Evolutionary conservation across 1,140 invertebrate genomes (phyloP), one percentile per base, ranked within the genome.

Genomic region (Palaemon carinicauda): DNA sequence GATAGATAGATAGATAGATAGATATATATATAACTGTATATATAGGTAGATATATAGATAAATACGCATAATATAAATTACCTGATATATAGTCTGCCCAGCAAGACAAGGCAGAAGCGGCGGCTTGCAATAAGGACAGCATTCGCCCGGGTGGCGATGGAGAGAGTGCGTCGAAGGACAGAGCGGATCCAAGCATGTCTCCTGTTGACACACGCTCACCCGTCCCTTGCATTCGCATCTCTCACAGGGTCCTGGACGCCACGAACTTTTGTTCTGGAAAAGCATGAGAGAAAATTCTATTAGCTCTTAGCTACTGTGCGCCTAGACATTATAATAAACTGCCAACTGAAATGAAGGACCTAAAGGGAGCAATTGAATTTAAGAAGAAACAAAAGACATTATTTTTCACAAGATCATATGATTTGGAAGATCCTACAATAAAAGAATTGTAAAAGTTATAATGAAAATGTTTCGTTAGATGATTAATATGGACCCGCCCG

Each of bases 41-140:
- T 73, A 73, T 73, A 41, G 7, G 12, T 41, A 41, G 7, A 4
- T 41, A 41, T 41, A 41, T 41, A 41, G 7, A 4, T 41, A n/a
- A n/a, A n/a, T n/a, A n/a, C n/a, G n/a, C n/a, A n/a, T n/a, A n/a
- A n/a, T n/a, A n/a, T n/a, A n/a, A 27, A 24, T 75, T 60, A 83
- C 82, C 71, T 83, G 71, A 31, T 75, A 83, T 12, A 83, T 21
- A 17, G 69, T 17, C n/a, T 74, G 71, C 21, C 82, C 82, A 24
- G 82, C 82, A 14, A 15, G 52, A 29, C 82, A 83, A 21, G 71
- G 52, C 0, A 27, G 52, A 0, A 53, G 52, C 0, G 82, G 82
- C 14, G 82, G 82, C 0, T 75, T 27, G 29, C 82, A 83, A 17
- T n/a, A 53, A 27, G 71, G 82, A 33, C 82, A 83, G 19, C 82